Base-by-base conservation (phyloP, 2,113 vertebrate genomes). In the Amazona guildingii region DNA sequence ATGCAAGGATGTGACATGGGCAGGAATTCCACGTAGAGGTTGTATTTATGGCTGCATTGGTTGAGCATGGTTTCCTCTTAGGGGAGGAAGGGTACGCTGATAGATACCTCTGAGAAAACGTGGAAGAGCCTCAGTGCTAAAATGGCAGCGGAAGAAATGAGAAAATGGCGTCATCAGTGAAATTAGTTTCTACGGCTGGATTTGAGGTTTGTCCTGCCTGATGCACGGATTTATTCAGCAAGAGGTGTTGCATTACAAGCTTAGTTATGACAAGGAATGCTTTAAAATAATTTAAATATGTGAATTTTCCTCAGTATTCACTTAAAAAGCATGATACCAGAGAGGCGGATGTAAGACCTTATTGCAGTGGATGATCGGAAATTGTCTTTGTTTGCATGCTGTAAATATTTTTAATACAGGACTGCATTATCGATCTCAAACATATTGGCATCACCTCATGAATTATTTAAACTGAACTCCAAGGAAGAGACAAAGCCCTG, bases 141-240 rank as follows among this genome's bases (percentile, higher is more conserved):
- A 97, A 98, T 98, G 98, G 97, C 98, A 98, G 98, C 52, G 15
- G 64, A 96, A 83, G 93, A 82, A 90, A 79, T 72, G 72, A 97
- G 93, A 97, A 98, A 97, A 98, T 98, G 98, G 98, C 97, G 97
- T 97, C 98, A 86, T 80, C 77, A 74, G 69, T 90, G 95, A 64
- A 92, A 83, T 92, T 59, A 77, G 77, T 92, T 85, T 77, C 1
- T 6, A 70, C 96, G 41, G 28, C 90, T 82, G 20, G 37, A 27
- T 95, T 72, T 39, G 86, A 86, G 86, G 54, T 49, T 49, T 3
- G 1, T 74, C 66, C 79, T 73, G 94, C 68, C 66, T 66, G n/a
- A 39, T 67, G 39, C 0, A 1, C 76, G 66, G 49, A 39, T 37
- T 69, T 25, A 63, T 72, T 35, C 48, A 28, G 73, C n/a, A 8